Evolutionary conservation across 2,797 vertebrate species (phyloP).

Genomic region (Salmo trutta): DNA sequence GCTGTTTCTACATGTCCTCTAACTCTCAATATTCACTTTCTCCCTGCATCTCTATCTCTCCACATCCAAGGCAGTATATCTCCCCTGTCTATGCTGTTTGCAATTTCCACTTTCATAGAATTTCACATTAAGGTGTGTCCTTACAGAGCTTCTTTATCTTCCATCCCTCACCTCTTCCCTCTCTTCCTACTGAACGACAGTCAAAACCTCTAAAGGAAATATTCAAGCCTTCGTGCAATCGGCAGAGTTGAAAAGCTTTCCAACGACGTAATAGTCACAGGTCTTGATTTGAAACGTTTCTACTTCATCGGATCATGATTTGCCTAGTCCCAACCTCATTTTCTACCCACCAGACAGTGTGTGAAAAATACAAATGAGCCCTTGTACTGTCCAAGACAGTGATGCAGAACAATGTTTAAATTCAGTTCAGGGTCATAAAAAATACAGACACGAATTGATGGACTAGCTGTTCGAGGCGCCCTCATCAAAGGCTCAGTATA

Average conservation of each 20-base stretch:
- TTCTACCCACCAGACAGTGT: neutral
- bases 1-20: neutral
- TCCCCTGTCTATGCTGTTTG: neutral
- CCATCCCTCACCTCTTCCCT: neutral
- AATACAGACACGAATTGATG: neutral
- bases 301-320: neutral
- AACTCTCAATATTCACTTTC: neutral
- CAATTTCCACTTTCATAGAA: conserved; percentile 1
- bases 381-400: neutral
- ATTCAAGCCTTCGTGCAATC: neutral
- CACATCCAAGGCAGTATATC: neutral
- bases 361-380: neutral
- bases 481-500: conserved; percentile 14
- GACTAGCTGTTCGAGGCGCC: neutral
- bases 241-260: neutral
- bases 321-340: neutral
- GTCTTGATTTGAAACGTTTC: neutral
- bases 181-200: neutral
- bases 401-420: conserved; percentile 5
- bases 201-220: neutral
- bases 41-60: neutral
- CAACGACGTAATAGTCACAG: too few relatives aligned
- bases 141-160: conserved; percentile 1
- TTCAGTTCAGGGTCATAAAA: conserved; percentile 8
- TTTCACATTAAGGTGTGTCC: conserved; percentile 17